phyloP scores from a whole-genome alignment of 2,888 invertebrate species.

The Dryomyza anilis region DNA sequence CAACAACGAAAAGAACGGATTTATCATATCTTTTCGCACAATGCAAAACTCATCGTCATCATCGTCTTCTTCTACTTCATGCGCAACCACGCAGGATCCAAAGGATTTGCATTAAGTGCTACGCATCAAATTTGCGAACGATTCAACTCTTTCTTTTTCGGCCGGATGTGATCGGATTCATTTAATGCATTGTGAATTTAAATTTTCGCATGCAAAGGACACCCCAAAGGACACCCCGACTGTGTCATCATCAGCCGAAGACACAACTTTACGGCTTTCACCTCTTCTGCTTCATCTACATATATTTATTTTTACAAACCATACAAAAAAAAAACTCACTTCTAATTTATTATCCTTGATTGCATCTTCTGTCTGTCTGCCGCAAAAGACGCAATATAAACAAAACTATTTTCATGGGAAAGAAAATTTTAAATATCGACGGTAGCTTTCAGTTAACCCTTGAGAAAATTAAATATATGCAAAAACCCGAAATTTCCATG shows the following conservation, averaged over 20 bases:
- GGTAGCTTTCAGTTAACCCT: constrained; percentile 37
- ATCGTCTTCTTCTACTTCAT: too few species aligned
- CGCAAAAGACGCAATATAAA: constrained; percentile 6
- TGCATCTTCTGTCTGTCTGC: constrained; percentile 48
- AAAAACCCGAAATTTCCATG: constrained; percentile 44
- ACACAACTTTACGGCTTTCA: not conserved
- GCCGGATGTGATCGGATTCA: constrained; percentile 36
- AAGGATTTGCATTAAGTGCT: constrained; percentile 17
- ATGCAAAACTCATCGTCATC: constrained; percentile 12
- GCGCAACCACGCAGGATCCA: constrained; percentile 21
- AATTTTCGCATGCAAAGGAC: constrained; percentile 53
- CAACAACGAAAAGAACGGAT: constrained; percentile 22
- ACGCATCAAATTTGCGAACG: constrained; percentile 19
- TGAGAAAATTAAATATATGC: constrained; percentile 56
- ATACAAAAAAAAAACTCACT: constrained; percentile 26
- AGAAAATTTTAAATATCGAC: constrained; percentile 46
- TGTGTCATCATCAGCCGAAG: not conserved
- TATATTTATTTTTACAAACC: not conserved
- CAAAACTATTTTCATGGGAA: constrained; percentile 53
- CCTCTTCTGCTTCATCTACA: too few species aligned
- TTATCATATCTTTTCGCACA: constrained; percentile 27
- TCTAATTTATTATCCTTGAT: constrained; percentile 54
- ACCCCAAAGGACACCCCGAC: not conserved
- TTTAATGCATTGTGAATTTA: constrained; percentile 41
- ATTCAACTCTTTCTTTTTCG: constrained; percentile 36